Base-by-base conservation (phyloP, 2,113 vertebrate genomes). In the Nycticebus coucang region DNA sequence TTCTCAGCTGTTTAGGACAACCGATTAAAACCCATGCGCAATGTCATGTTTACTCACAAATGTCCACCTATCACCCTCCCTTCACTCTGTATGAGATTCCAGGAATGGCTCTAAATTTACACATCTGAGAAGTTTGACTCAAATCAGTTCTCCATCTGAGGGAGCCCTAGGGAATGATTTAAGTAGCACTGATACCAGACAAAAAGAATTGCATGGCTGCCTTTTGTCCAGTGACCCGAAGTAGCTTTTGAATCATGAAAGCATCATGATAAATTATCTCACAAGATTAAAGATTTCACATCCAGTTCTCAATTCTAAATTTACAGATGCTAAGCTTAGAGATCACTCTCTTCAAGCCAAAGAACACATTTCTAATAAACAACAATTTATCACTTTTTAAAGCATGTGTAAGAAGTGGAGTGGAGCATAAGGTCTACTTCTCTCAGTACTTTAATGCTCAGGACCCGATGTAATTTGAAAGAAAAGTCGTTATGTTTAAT, bases 191-290 rank as follows among this genome's bases (percentile, higher is more conserved):
- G 35, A 62, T 78, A 93, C 59, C 30, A 7, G 10, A 64, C 26
- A 26, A 50, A 33, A 89, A 77, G 4, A 28, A 71, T 95, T 90
- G 45, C 28, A 26, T 75, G 95, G 4, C 41, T 41, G 41, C 33
- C 83, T 81, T 78, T 79, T 41, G 15, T 24, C 55, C 75, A 33
- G 50, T 92, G 78, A 24, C 33, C 86, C 96, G 11, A 78, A 89
- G 69, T 1, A 12, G 33, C 10, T 41, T 84, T 95, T 84, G 66
- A 94, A 7, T 95, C 97, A 97, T 98, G 91, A 97, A 55, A 82
- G 14, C 17, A 96, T 97, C 97, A 89, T 82, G 93, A 95, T 41
- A n/a, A 94, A 95, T 94, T 98, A 97, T 92, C 89, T 96, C 18
- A 95, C 77, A 28, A 96, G 37, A 78, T 68, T 59, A 90, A 66